Conservation (phyloP, 2,888 invertebrate species). For the Xestoiulus laeticollis region DNA sequence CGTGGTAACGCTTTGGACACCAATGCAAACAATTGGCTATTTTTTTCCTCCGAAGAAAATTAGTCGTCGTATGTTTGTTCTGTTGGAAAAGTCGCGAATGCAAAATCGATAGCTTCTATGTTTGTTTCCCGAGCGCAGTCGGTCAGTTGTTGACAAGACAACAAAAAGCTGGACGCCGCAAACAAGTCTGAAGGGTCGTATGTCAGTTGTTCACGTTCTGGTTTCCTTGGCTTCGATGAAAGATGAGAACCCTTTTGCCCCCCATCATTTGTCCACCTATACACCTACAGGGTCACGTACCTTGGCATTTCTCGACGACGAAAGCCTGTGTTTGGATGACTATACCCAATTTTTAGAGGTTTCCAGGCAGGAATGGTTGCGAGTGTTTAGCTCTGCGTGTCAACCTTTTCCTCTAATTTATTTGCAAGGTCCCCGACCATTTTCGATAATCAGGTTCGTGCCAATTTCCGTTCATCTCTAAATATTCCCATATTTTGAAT, state of each 20-base stretch:
- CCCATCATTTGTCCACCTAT: background rate
- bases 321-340: background rate
- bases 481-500: too few species aligned
- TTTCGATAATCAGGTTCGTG: too few species aligned
- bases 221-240: background rate
- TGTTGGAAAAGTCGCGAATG: background rate
- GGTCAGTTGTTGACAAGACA: constrained; percentile 29
- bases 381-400: too few species aligned
- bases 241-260: background rate
- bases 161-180: constrained; percentile 10
- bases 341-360: background rate
- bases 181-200: background rate
- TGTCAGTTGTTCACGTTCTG: background rate
- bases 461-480: too few species aligned
- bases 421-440: too few species aligned
- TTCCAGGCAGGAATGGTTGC: background rate
- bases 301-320: background rate
- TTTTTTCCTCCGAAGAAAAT: background rate
- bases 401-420: too few species aligned
- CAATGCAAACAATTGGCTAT: constrained; percentile 27
- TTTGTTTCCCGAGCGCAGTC: background rate
- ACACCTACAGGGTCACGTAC: background rate
- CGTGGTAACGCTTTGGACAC: background rate
- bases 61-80: background rate
- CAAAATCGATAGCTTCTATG: background rate